Conservation (phyloP, 2,113 vertebrate species). For the Myrmecophaga tridactyla region DNA sequence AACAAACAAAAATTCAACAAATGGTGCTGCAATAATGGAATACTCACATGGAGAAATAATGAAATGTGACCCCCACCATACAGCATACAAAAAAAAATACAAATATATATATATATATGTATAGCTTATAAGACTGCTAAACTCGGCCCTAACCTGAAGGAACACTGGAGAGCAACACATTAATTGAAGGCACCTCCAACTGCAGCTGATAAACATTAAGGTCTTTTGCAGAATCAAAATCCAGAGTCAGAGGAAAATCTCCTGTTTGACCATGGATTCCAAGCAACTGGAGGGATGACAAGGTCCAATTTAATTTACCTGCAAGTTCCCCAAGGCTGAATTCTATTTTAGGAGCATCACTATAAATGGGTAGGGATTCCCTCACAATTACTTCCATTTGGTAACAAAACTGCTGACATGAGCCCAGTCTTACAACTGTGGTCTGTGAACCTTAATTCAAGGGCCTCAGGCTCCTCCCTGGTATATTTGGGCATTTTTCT, state of each 20-base stretch:
- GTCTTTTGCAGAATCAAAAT: constrained; percentile 66
- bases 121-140: constrained; percentile 40
- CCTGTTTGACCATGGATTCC: constrained; percentile 2
- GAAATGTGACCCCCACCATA: no score
- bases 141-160: constrained; percentile 47
- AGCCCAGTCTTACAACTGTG: background rate
- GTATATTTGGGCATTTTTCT: constrained; percentile 6
- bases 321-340: constrained; percentile 68
- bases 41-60: no score
- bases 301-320: constrained; percentile 71
- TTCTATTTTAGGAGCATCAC: constrained; percentile 70
- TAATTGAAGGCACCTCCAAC: constrained; percentile 64
- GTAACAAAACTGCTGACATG: constrained; percentile 70
- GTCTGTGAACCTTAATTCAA: constrained; percentile 65
- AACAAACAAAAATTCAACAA: no score
- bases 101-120: no score
- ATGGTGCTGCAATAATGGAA: no score
- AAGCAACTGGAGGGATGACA: constrained; percentile 66
- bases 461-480: background rate
- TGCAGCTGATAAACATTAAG: constrained; percentile 21
- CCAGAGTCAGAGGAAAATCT: constrained; percentile 55
- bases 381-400: constrained; percentile 61
- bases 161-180: constrained; percentile 43
- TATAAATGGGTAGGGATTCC: constrained; percentile 72
- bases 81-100: no score